Evolutionary conservation across 2,888 invertebrate genomes (phyloP), one percentile per base, ranked within the genome.

Genomic region (Disparrhopalites patrizii): DNA sequence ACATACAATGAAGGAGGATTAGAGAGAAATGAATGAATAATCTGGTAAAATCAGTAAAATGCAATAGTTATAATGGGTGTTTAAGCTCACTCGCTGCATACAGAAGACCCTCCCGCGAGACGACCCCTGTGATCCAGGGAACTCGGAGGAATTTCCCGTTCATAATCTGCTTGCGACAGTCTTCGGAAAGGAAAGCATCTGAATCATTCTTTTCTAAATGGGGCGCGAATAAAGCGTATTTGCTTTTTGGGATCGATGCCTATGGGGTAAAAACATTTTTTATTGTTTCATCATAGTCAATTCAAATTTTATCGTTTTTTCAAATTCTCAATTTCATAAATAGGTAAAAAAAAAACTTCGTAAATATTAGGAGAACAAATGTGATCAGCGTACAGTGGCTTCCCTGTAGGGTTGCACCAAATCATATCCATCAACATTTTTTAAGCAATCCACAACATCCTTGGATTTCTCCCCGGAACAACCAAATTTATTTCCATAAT

Each of bases 71-170:
- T 10, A 3, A 40, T 5, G 18, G 13, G 13, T 3, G 4, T 18
- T n/a, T 3, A 20, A 36, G 20, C 40, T 40, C 28, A 58, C 43
- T 36, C 10, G 62, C 30, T 25, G 52, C 62, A 36, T 62, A 62
- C 1, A 62, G 20, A 27, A 62, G 52, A 13, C 62, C 62, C 25
- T 62, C 62, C 8, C 25, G 27, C 5, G 62, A 28, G 10, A 62
- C 62, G 1, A 62, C 62, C 1, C 62, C 62, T n/a, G 18, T 33
- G 5, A 33, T n/a, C 50, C 50, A 62, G 2, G 62, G 62, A 52
- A 62, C 52, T 18, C 25, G 8, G n/a, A 8, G 33, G n/a, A 51
- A 36, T 10, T 52, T 33, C 36, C 62, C 62, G 18, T 52, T 25
- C 27, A 52, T 36, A 10, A 62, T 27, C 7, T 31, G 8, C n/a